A percentile compares a stretch with the other conserved stretches of the same genome.
phyloP scores from a whole-genome alignment of 2,113 vertebrate genomes.

The Melanerpes aurifrons region DNA sequence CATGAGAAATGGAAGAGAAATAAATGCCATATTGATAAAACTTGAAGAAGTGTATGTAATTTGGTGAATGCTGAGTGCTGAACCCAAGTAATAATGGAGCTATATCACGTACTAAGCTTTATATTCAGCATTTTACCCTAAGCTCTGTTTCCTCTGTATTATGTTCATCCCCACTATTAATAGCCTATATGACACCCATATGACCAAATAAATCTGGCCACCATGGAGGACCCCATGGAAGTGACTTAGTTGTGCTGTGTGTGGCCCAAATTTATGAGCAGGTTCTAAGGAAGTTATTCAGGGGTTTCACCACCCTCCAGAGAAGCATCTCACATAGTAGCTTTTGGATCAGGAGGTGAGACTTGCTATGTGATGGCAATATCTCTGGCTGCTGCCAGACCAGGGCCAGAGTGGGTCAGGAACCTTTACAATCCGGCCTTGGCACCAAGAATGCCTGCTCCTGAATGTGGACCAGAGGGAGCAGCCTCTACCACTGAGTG shows the following conservation, averaged over 20 bases:
- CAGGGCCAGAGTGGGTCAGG: rapidly evolving
- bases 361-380: not conserved
- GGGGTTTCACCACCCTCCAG: not conserved
- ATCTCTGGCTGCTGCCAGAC: not conserved
- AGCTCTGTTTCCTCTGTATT: not conserved
- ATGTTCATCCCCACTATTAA: not conserved
- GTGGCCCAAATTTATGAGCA: constrained; percentile 31
- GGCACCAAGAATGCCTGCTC: not conserved
- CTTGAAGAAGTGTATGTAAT: not conserved
- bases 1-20: not conserved
- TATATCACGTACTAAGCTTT: not conserved
- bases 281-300: not conserved
- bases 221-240: not conserved
- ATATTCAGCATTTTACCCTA: not conserved
- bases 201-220: constrained; percentile 17
- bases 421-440: not conserved
- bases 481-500: not conserved
- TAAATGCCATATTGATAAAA: not conserved
- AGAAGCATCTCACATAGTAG: not conserved
- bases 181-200: not conserved
- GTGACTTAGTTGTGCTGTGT: not conserved
- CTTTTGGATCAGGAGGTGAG: not conserved
- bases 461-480: not conserved
- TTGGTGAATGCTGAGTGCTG: not conserved
- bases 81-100: not conserved